Base-by-base conservation (phyloP, 2,888 invertebrate genomes). In the Andricus quercusramuli region DNA sequence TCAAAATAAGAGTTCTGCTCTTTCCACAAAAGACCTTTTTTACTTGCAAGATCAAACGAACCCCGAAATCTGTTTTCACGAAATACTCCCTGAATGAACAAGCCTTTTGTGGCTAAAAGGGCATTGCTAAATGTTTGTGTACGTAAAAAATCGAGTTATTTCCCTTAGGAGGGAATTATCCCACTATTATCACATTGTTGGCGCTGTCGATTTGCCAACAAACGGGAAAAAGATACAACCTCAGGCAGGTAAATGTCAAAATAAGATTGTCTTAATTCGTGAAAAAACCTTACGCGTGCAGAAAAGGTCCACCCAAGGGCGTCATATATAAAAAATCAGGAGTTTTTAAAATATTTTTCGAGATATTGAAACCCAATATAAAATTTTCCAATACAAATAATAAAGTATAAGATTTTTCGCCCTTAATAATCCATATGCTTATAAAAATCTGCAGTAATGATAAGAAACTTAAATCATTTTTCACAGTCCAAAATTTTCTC, bases 71-170 rank as follows among this genome's bases (percentile, higher is more conserved):
- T 74, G 20, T 74, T 74, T 74, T 74, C 32, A 74, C 74, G n/a
- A 74, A 56, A 56, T 32, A 56, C n/a, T 56, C 51, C 56, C 74
- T 74, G 51, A 70, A 70, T 70, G 51, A 74, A 32, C 29, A 74
- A 74, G 32, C 74, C 74, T 74, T 74, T 56, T 56, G 51, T 74
- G n/a, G 11, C 22, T 56, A n/a, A 17, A 74, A 70, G 25, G 20
- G 51, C 70, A 32, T 51, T 56, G 56, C 56, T 29, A 74, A 70
- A 74, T 32, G 29, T 56, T 74, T 74, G 74, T 74, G 74, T 51
- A 74, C 74, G 74, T 74, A 74, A 56, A 74, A 74, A 74, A 74
- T 74, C 74, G 74, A 11, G 51, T 74, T 74, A 74, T 51, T 25
- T 17, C 56, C 74, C 32, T 32, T 1, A 74, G 74, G 32, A 74